A percentile compares a stretch with the other conserved stretches of the same genome.
These are phyloP conservation scores for Pachycephala philippinensis DNA, from an alignment of 2,113 vertebrate genomes.

Conservation along the genomic window DNA sequence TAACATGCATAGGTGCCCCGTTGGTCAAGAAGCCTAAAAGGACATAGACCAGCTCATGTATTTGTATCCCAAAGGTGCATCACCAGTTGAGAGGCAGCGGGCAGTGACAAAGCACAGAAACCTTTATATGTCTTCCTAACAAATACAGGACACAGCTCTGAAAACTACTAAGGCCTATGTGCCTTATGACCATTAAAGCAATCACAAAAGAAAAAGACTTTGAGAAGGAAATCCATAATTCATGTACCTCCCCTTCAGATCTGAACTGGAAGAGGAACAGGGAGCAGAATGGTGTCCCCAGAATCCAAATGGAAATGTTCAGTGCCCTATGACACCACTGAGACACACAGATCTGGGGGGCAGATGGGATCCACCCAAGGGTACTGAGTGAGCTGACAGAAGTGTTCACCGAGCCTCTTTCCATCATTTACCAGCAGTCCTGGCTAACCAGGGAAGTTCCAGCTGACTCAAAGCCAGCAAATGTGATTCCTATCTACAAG, in stretches of 20 bases:
- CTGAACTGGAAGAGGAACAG: not conserved
- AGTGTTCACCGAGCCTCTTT: not conserved
- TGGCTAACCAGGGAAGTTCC: not conserved
- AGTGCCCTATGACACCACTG: not conserved
- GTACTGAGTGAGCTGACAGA: not conserved
- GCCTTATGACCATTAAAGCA: not conserved
- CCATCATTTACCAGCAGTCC: not conserved
- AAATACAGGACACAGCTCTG: not conserved
- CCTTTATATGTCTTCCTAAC: not conserved
- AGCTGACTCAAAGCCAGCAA: not conserved
- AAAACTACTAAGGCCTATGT: not conserved
- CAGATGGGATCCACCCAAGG: not conserved
- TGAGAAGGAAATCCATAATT: not conserved
- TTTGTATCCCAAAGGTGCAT: not conserved
- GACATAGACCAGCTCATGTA: not conserved
- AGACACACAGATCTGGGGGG: not conserved
- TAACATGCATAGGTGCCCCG: not conserved
- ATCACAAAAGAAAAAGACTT: not conserved
- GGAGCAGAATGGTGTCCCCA: not conserved
- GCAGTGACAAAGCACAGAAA: not conserved
- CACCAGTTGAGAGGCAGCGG: fast-evolving
- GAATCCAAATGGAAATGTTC: not conserved
- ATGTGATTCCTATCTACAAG: not conserved
- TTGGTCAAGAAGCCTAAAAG: not conserved
- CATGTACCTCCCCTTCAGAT: not conserved